phyloP scores from a whole-genome alignment of 2,797 vertebrate species.

The Rhyacichthys aspro region DNA sequence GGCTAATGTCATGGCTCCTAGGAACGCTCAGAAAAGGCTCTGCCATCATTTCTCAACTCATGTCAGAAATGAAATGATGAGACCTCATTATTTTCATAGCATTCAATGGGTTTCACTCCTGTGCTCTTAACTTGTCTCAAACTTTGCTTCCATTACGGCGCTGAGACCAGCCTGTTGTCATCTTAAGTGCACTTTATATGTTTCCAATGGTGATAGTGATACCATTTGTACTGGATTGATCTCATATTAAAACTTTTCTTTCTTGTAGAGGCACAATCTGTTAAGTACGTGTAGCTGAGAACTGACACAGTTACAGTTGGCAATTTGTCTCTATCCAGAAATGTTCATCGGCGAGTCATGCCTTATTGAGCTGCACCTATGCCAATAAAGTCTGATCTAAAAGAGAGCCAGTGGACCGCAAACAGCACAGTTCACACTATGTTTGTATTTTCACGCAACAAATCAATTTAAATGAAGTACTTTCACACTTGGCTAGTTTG shows the following conservation, averaged over 20 bases:
- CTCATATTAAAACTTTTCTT: background rate
- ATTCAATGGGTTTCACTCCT: conserved; percentile 14
- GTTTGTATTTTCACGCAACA: conserved; percentile 56
- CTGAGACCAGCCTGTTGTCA: background rate
- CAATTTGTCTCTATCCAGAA: conserved; percentile 26
- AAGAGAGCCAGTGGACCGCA: conserved; percentile 39
- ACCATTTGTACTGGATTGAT: conserved; percentile 1
- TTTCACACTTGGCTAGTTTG: conserved; percentile 53
- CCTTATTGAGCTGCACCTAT: conserved; percentile 34
- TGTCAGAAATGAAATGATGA: conserved; percentile 40
- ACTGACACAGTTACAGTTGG: conserved; percentile 20
- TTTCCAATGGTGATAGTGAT: background rate
- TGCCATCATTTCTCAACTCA: conserved; percentile 36
- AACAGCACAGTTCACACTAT: conserved; percentile 47
- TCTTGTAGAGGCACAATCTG: background rate
- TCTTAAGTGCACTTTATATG: background rate
- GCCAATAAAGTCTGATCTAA: conserved; percentile 45
- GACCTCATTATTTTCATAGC: conserved; percentile 21
- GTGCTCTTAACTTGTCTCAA: background rate
- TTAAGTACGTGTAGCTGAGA: conserved; percentile 15
- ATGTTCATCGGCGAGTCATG: conserved; percentile 28
- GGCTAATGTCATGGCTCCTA: conserved; percentile 43
- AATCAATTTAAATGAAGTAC: conserved; percentile 52
- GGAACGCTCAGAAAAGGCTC: conserved; percentile 36
- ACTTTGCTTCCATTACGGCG: background rate